Conservation (phyloP, 2,797 vertebrate genomes). For the Amniataba percoides region DNA sequence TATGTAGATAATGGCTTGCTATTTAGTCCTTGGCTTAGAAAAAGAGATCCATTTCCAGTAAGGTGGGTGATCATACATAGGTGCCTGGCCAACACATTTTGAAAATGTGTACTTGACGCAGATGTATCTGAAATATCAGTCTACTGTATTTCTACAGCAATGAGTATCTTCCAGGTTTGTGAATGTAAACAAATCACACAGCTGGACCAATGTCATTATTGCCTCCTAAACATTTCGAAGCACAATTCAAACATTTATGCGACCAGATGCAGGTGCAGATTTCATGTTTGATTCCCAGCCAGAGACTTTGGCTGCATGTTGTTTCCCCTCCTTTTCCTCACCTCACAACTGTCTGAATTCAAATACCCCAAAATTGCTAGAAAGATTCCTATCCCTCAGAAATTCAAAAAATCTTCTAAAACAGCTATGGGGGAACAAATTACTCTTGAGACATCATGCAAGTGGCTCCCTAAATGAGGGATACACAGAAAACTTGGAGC, state of each 20-base stretch:
- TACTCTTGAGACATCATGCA: neutral
- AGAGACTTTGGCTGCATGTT: neutral
- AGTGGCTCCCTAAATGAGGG: neutral
- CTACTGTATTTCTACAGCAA: neutral
- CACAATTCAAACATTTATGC: neutral
- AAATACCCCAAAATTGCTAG: too few relatives aligned
- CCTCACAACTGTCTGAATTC: neutral
- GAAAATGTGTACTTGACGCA: neutral
- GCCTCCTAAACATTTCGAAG: neutral
- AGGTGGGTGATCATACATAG: neutral
- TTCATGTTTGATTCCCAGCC: neutral
- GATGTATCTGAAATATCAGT: neutral
- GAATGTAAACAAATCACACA: too few relatives aligned
- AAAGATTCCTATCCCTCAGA: neutral
- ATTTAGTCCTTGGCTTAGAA: neutral
- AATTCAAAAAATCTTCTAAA: neutral
- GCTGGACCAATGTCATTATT: too few relatives aligned
- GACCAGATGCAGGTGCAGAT: neutral
- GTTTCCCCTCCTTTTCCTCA: neutral
- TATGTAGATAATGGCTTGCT: neutral
- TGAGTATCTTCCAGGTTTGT: too few relatives aligned
- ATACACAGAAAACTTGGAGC: neutral
- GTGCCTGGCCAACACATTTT: neutral
- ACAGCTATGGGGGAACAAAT: too few relatives aligned
- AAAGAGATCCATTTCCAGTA: neutral